Percentiles rank a stretch among this genome's conserved stretches.
phyloP scores from a whole-genome alignment of 2,888 invertebrate species.

The Drosophila prolongata region DNA sequence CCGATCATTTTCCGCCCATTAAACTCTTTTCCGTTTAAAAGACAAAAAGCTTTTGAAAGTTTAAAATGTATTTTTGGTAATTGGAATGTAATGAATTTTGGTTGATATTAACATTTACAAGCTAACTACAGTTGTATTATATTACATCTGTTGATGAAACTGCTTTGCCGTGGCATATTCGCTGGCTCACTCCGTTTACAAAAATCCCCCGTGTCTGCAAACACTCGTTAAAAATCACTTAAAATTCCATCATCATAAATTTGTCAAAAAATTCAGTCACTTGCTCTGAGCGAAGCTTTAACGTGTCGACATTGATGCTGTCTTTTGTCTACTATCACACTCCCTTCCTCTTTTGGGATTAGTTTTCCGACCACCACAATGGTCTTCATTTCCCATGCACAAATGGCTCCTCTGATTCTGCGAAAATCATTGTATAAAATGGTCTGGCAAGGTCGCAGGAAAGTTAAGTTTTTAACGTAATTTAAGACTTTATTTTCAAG shows the following conservation, averaged over 20 bases:
- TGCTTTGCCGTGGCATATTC: conserved; percentile 10
- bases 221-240: conserved; percentile 84
- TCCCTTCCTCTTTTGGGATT: conserved; percentile 19
- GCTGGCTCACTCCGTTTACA: conserved; percentile 15
- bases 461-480: conserved; percentile 1
- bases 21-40: not conserved
- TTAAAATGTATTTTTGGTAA: not conserved
- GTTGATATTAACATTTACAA: conserved; percentile 17
- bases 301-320: conserved; percentile 34
- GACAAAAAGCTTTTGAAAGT: too few species aligned
- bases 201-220: conserved; percentile 33
- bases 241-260: conserved; percentile 84
- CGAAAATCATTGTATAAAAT: conserved; percentile 12
- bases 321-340: conserved; percentile 37
- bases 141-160: conserved; percentile 15
- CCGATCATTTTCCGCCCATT: conserved; percentile 6
- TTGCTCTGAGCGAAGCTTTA: conserved; percentile 36
- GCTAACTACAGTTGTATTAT: conserved; percentile 16
- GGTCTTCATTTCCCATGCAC: conserved; percentile 2
- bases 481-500: not conserved
- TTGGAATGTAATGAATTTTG: not conserved
- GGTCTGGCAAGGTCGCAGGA: conserved; percentile 11
- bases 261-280: conserved; percentile 75
- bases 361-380: conserved; percentile 25
- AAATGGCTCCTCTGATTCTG: conserved; percentile 8